These are phyloP conservation scores for Macaria liturata DNA, from an alignment of 2,888 invertebrate genomes.

Conservation along the genomic window DNA sequence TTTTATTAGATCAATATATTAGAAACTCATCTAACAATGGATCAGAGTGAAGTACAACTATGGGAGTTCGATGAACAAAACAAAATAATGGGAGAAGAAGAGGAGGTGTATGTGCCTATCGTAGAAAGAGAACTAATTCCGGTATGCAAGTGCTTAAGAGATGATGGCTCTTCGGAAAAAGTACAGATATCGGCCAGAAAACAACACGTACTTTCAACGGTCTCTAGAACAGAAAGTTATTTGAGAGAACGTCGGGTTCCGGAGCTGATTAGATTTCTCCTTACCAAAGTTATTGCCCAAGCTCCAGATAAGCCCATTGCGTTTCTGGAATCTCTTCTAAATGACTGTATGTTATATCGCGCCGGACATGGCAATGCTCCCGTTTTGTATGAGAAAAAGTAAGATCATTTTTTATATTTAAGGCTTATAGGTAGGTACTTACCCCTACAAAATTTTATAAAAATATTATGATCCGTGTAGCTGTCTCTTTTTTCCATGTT, in stretches of 20 bases:
- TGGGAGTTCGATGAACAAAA: too few relatives aligned
- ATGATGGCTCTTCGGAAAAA: constrained; percentile 41
- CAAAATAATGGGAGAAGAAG: constrained; percentile 16
- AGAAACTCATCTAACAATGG: too few relatives aligned
- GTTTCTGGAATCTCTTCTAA: constrained; percentile 58
- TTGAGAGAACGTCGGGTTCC: constrained; percentile 66
- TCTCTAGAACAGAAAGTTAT: constrained; percentile 62
- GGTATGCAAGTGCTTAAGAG: constrained; percentile 55
- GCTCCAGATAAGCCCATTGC: constrained; percentile 48
- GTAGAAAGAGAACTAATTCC: constrained; percentile 36
- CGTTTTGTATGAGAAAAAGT: constrained; percentile 67
- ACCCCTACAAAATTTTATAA: neutral
- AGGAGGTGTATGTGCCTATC: constrained; percentile 25
- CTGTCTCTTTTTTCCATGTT: neutral
- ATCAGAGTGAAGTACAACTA: too few relatives aligned
- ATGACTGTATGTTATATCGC: constrained; percentile 71
- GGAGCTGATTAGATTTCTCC: constrained; percentile 63
- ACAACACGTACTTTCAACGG: constrained; percentile 50
- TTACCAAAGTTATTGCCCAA: constrained; percentile 61
- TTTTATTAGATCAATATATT: too few relatives aligned
- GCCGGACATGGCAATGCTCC: constrained; percentile 65
- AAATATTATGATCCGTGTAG: neutral
- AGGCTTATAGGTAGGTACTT: neutral
- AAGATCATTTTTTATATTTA: constrained; percentile 17
- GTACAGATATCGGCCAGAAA: constrained; percentile 52